Evolutionary conservation across 2,797 vertebrate species (phyloP).

Genomic region (Rhadinocentrus ornatus): DNA sequence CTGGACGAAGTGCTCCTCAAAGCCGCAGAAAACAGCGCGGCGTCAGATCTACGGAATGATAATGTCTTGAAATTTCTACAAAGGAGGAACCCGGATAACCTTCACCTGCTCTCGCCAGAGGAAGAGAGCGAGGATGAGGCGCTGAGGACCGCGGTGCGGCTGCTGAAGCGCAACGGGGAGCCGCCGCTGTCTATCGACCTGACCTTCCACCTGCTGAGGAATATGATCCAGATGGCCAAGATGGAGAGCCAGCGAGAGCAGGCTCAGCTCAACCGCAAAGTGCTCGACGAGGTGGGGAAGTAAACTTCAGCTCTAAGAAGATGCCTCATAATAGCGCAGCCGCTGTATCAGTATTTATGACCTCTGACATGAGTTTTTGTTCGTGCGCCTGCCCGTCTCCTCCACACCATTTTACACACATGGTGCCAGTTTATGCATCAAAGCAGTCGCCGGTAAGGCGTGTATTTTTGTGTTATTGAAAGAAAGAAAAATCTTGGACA

Average conservation of each 20-base stretch:
- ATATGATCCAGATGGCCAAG: conserved; percentile 91
- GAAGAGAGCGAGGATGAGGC: conserved; percentile 29
- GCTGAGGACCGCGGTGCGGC: conserved; percentile 38
- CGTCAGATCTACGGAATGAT: conserved; percentile 70
- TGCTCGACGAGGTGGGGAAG: conserved; percentile 92
- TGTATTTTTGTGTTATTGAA: conserved; percentile 19
- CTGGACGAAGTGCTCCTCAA: conserved; percentile 70
- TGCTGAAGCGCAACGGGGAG: conserved; percentile 83
- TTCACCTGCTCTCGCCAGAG: conserved; percentile 24
- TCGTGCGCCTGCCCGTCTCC: conserved; percentile 46
- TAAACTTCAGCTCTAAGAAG: conserved; percentile 59
- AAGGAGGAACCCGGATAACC: conserved; percentile 42
- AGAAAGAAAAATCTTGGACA: conserved; percentile 43
- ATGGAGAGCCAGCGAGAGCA: conserved; percentile 89
- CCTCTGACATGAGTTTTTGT: conserved; percentile 47
- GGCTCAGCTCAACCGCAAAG: conserved; percentile 89
- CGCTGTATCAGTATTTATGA: conserved; percentile 45
- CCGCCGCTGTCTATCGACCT: conserved; percentile 94
- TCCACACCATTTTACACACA: conserved; percentile 45
- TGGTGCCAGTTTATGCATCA: conserved; percentile 62
- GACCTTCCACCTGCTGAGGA: conserved; percentile 93
- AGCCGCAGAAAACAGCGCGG: conserved; percentile 60
- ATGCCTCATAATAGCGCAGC: conserved; percentile 29
- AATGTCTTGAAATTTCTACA: conserved; percentile 68
- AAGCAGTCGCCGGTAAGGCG: conserved; percentile 17